Conservation (phyloP, 2,797 vertebrate genomes). For the Crocidura indochinensis region DNA sequence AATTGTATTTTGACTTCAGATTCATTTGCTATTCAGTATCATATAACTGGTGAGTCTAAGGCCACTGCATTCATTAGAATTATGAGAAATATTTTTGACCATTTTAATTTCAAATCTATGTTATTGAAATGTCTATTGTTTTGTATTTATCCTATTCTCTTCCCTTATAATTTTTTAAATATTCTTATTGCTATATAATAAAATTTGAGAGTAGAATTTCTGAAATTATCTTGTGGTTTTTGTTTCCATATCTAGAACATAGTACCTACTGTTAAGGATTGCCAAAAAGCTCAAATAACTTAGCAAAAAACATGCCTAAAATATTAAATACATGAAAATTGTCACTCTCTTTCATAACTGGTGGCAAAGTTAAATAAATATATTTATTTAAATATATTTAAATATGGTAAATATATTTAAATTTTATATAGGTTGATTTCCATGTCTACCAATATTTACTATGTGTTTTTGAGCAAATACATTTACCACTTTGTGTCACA, state of each 20-base stretch:
- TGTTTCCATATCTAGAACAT: slow-evolving; percentile 66
- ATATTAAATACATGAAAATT: neutral
- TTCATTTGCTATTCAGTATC: no score
- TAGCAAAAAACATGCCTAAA: neutral
- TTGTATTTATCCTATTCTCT: no score
- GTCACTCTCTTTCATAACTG: neutral
- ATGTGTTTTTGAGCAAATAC: neutral
- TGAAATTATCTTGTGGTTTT: no score
- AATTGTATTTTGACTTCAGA: no score
- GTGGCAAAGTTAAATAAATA: neutral
- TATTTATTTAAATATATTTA: neutral
- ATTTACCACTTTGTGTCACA: neutral
- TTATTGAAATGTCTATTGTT: no score
- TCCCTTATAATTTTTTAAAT: no score
- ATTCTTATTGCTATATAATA: no score
- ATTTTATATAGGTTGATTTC: neutral
- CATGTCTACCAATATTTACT: slow-evolving; percentile 3
- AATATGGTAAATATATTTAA: neutral
- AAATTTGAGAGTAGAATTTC: no score
- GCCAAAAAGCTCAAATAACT: neutral
- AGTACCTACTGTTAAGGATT: neutral
- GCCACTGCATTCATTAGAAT: no score
- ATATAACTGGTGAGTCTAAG: no score
- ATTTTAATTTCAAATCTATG: no score
- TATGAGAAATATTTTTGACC: no score